Evolutionary conservation across 1,140 invertebrate species (phyloP).

Genomic region (Monomorium pharaonis): DNA sequence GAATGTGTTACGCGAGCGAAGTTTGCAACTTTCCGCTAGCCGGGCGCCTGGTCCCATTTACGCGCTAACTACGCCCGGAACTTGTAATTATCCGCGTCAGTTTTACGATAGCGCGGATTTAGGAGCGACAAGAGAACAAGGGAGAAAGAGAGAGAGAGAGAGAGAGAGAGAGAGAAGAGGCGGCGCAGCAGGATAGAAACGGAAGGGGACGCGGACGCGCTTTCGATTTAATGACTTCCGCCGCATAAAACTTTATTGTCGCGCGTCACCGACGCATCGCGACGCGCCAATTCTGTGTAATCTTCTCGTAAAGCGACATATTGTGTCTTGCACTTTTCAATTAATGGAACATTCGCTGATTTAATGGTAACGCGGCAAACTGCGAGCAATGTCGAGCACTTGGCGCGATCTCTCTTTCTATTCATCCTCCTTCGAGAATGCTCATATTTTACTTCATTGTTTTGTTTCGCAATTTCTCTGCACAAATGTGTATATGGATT

Average conservation of each 20-base stretch:
- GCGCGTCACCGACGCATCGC: background rate
- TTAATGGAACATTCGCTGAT: background rate
- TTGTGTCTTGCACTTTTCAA: conserved; percentile 7
- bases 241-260: conserved; percentile 49
- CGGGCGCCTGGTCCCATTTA: conserved; percentile 49
- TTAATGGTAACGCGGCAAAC: background rate
- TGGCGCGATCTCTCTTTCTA: background rate
- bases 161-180: background rate
- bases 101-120: conserved; percentile 67
- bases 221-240: conserved; percentile 62
- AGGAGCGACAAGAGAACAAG: conserved; percentile 17
- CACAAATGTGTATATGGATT: background rate
- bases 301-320: background rate
- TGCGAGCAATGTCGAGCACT: background rate
- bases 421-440: background rate
- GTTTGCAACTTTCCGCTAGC: conserved; percentile 47
- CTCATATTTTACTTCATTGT: background rate
- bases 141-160: background rate
- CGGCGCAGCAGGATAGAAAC: background rate
- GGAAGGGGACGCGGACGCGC: background rate
- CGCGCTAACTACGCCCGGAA: conserved; percentile 57
- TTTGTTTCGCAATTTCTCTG: background rate
- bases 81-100: conserved; percentile 65
- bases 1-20: conserved; percentile 31
- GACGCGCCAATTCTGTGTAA: background rate